A percentile compares a stretch with the other conserved stretches of the same genome.
Evolutionary conservation across 2,888 invertebrate genomes (phyloP).

Genomic region (Poecilobothrus nobilitatus): DNA sequence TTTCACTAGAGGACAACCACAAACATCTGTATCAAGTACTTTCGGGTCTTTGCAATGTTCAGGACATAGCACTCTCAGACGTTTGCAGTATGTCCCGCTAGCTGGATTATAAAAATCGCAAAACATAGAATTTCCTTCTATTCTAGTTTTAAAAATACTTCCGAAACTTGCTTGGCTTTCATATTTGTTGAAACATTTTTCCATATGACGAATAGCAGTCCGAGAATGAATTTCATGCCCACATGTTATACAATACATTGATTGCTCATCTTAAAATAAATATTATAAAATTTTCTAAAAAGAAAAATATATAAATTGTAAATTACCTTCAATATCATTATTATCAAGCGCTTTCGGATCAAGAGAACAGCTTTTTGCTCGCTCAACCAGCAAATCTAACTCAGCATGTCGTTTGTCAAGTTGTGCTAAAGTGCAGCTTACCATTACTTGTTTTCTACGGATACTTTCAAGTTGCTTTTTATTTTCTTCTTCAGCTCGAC

Average conservation of each 20-base stretch:
- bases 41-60: conserved; percentile 95
- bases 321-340: conserved; percentile 48
- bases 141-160: conserved; percentile 85
- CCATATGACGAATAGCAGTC: conserved; percentile 92
- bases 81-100: conserved; percentile 89
- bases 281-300: too few species aligned
- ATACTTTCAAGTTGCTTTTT: conserved; percentile 61
- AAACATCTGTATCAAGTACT: conserved; percentile 78
- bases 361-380: conserved; percentile 63
- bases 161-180: conserved; percentile 97
- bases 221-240: conserved; percentile 90
- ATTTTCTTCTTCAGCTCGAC: conserved; percentile 78
- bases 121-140: conserved; percentile 94
- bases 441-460: conserved; percentile 68
- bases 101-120: conserved; percentile 90
- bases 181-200: conserved; percentile 95
- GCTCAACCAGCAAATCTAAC: conserved; percentile 69
- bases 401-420: conserved; percentile 68
- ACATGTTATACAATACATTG: conserved; percentile 93
- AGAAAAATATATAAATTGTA: not conserved
- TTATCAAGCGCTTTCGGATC: conserved; percentile 53
- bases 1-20: conserved; percentile 83
- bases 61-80: conserved; percentile 89
- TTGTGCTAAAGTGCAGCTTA: conserved; percentile 68
- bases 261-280: conserved; percentile 47